phyloP scores from a whole-genome alignment of 2,113 vertebrate species.

The Glaucidium brasilianum region DNA sequence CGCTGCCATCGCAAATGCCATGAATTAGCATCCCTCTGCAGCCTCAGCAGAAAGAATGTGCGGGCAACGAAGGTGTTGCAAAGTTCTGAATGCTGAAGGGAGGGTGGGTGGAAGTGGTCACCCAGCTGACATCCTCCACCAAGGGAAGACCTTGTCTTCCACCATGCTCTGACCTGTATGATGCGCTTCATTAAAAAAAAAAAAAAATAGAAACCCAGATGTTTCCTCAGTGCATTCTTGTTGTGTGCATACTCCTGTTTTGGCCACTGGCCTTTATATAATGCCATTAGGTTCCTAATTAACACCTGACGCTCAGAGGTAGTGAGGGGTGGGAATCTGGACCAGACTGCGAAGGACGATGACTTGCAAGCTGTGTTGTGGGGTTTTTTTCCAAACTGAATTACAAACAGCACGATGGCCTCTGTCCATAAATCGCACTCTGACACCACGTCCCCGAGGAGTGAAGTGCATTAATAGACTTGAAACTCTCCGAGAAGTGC shows the following conservation, averaged over 20 bases:
- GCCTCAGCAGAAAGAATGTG: not conserved
- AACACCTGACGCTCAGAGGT: not conserved
- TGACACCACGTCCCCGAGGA: not conserved
- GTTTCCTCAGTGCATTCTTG: not conserved
- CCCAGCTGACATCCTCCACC: not conserved
- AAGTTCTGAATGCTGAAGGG: not conserved
- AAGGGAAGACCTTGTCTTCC: not conserved
- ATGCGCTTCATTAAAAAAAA: accelerated
- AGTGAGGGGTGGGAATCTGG: not conserved
- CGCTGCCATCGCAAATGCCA: too few species aligned
- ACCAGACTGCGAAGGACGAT: accelerated
- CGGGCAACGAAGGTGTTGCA: accelerated
- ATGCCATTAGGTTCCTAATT: not conserved
- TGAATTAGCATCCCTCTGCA: not conserved
- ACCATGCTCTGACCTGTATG: accelerated
- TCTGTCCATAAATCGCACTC: not conserved
- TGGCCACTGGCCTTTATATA: not conserved
- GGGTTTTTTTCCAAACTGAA: not conserved
- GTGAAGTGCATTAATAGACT: not conserved
- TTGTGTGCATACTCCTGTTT: not conserved
- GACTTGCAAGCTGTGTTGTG: not conserved
- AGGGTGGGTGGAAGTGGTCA: accelerated
- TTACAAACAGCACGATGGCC: not conserved
- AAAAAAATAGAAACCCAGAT: not conserved
- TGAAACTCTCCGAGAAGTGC: not conserved